Evolutionary conservation across 1,140 invertebrate genomes (phyloP), one percentile per base, ranked within the genome.

Genomic region (Drosophila insularis): DNA sequence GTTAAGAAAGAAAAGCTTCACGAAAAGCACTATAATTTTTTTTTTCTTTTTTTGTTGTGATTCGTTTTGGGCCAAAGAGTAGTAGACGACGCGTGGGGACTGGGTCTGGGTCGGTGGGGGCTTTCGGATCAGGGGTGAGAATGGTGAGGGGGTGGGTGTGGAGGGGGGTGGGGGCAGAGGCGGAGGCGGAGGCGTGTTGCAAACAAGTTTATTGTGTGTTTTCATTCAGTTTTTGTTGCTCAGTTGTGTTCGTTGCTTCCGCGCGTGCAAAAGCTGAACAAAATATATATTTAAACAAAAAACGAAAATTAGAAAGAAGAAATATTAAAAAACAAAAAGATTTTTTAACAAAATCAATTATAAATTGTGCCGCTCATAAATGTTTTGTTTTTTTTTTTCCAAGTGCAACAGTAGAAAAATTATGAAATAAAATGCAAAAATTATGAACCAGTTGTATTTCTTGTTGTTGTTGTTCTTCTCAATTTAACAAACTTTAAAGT

Each of bases 181-280:
- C n/a, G 40, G 40, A 23, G 23, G 23, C n/a, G 27, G 27, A 27
- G 27, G 27, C 27, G 27, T 46, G 43, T 50, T 54, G 55, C 60
- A 63, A 69, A 63, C 74, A 77, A 77, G 74, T 76, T 76, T 77
- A 70, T 71, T 81, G 69, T 67, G 81, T 81, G 82, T 82, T 86
- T 86, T 87, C 79, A 87, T 87, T 86, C 79, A 87, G 67, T 87
- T 81, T 87, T 81, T 87, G 75, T 71, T 62, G 56, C 60, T 86
- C 79, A 81, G 82, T 79, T 86, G 82, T 73, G 82, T 86, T 86
- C 82, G 81, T 79, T 58, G 82, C 75, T 35, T 85, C 70, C 82
- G 81, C 81, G 78, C 78, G 82, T 87, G 61, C 82, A 87, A 86
- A 87, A 87, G 82, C 71, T 82, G 66, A 76, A 62, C 43, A 66